Base-by-base conservation (phyloP, 1,140 invertebrate species). In the Drosophila micromelanica region DNA sequence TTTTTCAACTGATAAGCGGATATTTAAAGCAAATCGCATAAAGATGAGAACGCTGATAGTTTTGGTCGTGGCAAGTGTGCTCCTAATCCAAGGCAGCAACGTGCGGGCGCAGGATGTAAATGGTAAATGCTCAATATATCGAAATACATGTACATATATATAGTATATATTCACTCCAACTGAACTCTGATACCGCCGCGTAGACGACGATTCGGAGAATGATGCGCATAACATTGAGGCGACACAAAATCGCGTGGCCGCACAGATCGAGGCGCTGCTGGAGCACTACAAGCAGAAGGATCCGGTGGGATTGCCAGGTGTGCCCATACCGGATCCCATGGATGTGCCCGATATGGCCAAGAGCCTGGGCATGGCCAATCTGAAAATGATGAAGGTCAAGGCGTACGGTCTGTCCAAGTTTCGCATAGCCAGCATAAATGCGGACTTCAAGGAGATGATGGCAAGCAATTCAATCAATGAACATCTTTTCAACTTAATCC, bases 281-380 rank as follows among this genome's bases (percentile, higher is more conserved):
- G 95, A 96, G 45, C 96, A 97, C 87, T 97, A 95, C 89, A 96
- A 97, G 91, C 94, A 97, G 80, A 93, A 95, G 49, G 96, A 97
- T 92, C 96, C 96, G 0, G 92, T 96, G 1, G 96, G 96, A 0
- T 82, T 97, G 8, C 97, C 97, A 0, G 95, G 95, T 3, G 95
- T 94, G 0, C 94, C 95, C 7, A 94, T 97, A 54, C 95, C 95
- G 1, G 96, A 97, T 91, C 96, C 96, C 0, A 95, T 96, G 93
- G 87, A 93, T 1, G 95, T 97, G n/a, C 96, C 96, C 0, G 94
- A 96, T 71, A 95, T 96, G 92, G 95, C 95, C 59, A 95, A 96
- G 55, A 94, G 94, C 1, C 93, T 96, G 45, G 94, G 95, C 0
- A 93, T 96, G 37, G 95, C 94, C 1, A 94, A 93, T 23, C 94